Evolutionary conservation across 2,888 invertebrate genomes (phyloP), one percentile per base, ranked within the genome.

Genomic region (Eupithecia subfuscata): DNA sequence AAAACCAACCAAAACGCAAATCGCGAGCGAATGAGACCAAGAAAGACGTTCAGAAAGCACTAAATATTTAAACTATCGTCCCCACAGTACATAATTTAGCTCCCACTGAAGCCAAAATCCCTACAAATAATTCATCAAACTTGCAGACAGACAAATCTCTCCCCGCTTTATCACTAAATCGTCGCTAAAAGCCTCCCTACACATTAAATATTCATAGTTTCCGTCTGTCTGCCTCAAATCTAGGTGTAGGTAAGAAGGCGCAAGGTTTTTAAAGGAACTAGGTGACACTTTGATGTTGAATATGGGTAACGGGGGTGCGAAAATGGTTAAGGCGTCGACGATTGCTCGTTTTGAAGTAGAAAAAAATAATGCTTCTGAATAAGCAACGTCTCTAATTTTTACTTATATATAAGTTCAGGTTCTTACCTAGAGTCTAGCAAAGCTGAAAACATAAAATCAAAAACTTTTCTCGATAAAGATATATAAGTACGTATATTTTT

Each of bases 191-290:
- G 90, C 88, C 83, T 82, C 84, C 83, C 83, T 80, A 75, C 70
- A 69, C 84, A 90, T 91, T 82, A 90, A 90, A 88, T 84, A 91
- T 91, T 90, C 89, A 91, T 78, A 75, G 73, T 70, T 74, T 71
- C 80, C 78, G 79, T 78, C 81, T 81, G 86, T 85, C 88, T 87
- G 86, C 83, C 79, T 74, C 69, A 75, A 72, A 74, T 73, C 75
- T 73, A 79, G 78, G 78, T 80, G 81, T 86, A 83, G 88, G 88
- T 85, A 85, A 86, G 84, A 86, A 87, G 86, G 84, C 83, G 81
- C 83, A 85, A 87, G 86, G 86, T 83, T 85, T 80, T 85, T 83
- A 82, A 85, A 84, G 82, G 83, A 89, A 85, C 84, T 87, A 80
- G 87, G 88, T 86, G 84, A 86, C 74, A 82, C 84, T 87, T 87